These are phyloP conservation scores for Dasypus novemcinctus DNA, from an alignment of 2,113 vertebrate genomes.

Conservation along the genomic window DNA sequence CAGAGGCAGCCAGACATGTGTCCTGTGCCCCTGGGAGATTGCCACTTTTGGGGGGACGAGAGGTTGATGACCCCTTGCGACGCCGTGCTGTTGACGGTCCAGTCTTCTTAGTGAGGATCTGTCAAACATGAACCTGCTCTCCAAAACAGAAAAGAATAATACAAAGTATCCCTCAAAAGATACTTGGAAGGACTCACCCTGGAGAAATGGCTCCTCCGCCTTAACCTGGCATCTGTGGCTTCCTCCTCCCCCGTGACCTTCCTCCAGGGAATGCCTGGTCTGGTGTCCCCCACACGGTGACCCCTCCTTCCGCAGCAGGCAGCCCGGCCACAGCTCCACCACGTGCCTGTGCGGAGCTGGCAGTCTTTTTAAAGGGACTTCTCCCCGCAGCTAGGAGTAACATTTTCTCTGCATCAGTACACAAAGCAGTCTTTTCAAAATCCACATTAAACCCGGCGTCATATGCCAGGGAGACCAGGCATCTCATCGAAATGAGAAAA, in stretches of 20 bases:
- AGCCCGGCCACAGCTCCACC: not conserved
- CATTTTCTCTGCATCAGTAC: not conserved
- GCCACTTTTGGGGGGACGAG: not conserved
- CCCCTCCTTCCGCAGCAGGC: not conserved
- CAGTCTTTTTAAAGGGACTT: not conserved
- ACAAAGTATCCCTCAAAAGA: not conserved
- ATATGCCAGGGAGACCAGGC: not conserved
- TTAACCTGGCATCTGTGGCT: not conserved
- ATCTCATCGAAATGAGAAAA: not conserved
- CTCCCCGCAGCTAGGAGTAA: not conserved
- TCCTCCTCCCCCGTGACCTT: rapidly evolving
- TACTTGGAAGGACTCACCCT: not conserved
- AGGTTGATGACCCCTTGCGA: not conserved
- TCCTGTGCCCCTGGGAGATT: not conserved
- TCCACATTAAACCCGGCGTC: not conserved
- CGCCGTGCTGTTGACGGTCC: not conserved
- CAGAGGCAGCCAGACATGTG: not conserved
- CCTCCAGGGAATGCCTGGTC: no score
- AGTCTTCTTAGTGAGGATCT: not conserved
- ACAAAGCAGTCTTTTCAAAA: slow-evolving; percentile 3
- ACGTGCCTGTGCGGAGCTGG: not conserved
- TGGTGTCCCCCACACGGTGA: rapidly evolving
- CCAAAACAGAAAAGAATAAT: not conserved
- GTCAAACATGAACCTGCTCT: not conserved
- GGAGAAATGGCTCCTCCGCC: not conserved